Conservation (phyloP, 1,140 invertebrate genomes). For the Gerris buenoi region DNA sequence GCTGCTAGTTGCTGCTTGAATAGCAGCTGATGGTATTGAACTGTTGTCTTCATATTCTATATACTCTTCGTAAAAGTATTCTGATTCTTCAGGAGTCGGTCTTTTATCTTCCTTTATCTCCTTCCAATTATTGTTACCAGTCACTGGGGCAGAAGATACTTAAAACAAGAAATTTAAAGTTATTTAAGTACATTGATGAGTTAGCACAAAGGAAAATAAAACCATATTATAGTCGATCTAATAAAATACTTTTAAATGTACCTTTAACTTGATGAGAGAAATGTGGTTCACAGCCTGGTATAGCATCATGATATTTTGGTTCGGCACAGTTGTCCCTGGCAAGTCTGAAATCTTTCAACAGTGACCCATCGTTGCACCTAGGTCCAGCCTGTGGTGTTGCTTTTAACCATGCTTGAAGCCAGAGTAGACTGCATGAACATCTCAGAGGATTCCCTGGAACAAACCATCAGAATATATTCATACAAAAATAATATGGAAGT, state of each 20-base stretch:
- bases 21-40: conserved; percentile 25
- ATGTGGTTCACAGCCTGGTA: conserved; percentile 47
- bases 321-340: conserved; percentile 46
- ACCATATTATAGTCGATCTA: too few relatives aligned
- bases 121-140: neutral
- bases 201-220: too few relatives aligned
- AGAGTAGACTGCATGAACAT: conserved; percentile 62
- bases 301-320: conserved; percentile 36
- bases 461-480: neutral
- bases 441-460: conserved; percentile 58
- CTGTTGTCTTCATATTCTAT: conserved; percentile 49
- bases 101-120: conserved; percentile 18
- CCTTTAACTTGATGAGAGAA: too few relatives aligned
- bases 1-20: conserved; percentile 23
- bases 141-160: too few relatives aligned
- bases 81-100: conserved; percentile 49
- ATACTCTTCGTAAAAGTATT: conserved; percentile 69
- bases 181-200: too few relatives aligned
- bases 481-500: neutral
- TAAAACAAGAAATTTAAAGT: too few relatives aligned
- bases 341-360: conserved; percentile 47
- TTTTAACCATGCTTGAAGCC: conserved; percentile 65
- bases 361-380: conserved; percentile 54
- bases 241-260: too few relatives aligned
- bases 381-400: conserved; percentile 47